These are phyloP conservation scores for Scaptomyza pallida DNA, from an alignment of 1,140 invertebrate genomes.

Conservation along the genomic window DNA sequence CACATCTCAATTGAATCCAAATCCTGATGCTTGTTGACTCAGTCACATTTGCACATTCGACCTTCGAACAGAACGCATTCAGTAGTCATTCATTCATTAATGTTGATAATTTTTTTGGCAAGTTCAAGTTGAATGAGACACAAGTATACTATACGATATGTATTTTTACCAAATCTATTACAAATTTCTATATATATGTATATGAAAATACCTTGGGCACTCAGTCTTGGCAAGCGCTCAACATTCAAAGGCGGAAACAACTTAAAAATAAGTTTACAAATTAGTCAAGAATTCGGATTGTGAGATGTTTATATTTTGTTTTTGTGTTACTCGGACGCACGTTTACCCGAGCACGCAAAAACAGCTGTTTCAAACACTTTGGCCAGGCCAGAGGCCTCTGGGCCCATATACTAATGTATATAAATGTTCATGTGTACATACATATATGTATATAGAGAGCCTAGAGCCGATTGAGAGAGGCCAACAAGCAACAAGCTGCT, in stretches of 20 bases:
- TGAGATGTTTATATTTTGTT: constrained; percentile 32
- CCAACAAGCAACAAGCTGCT: constrained; percentile 71
- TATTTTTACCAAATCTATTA: constrained; percentile 71
- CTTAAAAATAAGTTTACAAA: constrained; percentile 41
- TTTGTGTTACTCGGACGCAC: constrained; percentile 14
- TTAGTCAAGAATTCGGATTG: constrained; percentile 5
- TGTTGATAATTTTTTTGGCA: constrained; percentile 51
- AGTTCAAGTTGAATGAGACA: constrained; percentile 80
- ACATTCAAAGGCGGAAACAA: constrained; percentile 16
- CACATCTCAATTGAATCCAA: constrained; percentile 26
- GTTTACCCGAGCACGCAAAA: constrained; percentile 1
- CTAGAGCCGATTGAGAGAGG: constrained; percentile 24
- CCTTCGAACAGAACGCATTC: constrained; percentile 31
- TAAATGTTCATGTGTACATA: constrained; percentile 1
- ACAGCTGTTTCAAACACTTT: constrained; percentile 45
- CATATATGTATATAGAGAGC: constrained; percentile 15
- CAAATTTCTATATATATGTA: constrained; percentile 37
- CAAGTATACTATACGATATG: constrained; percentile 10
- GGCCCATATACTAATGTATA: constrained; percentile 1
- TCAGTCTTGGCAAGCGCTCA: constrained; percentile 20
- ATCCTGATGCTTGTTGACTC: constrained; percentile 31
- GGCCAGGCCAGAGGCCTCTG: constrained; percentile 18
- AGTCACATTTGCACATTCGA: constrained; percentile 24
- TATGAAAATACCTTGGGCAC: constrained; percentile 23
- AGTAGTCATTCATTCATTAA: constrained; percentile 77